Evolutionary conservation across 2,797 vertebrate genomes (phyloP), one percentile per base, ranked within the genome.

Genomic region (Silurus lanzhouensis): DNA sequence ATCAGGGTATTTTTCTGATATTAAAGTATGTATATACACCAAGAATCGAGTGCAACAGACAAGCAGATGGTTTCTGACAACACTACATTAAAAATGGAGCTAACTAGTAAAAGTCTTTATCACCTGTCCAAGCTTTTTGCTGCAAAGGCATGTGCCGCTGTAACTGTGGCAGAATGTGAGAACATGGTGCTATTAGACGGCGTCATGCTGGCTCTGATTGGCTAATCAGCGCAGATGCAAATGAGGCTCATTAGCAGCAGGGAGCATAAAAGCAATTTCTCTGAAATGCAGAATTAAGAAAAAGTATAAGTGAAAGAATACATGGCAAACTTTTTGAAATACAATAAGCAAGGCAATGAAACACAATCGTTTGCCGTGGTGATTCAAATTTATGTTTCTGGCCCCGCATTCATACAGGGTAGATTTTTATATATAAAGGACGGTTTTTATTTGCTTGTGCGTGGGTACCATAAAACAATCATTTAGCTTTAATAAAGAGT

Each of bases 171-270:
- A 67, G 80, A 84, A 76, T 72, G 19, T 66, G 78, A 84, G 76
- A 85, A 88, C 77, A 72, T 58, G 10, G 27, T 52, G 17, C 66
- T 83, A 83, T 84, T 81, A 89, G 74, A 31, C 31, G 72, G 66
- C 1, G 46, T 44, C 85, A 0, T 88, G 87, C 83, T 85, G 85
- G 3, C 44, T 87, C 75, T 89, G 85, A 89, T 89, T 89, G 87
- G 88, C 77, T 89, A 89, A 89, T 89, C 88, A 88, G 77, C 55
- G 52, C n/a, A 5, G 2, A 86, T 83, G 84, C 64, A 82, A 87
- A 89, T 79, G 46, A 82, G 75, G 63, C 82, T 85, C 75, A 81
- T 85, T 78, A 88, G 25, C 85, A 88, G 85, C 86, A 70, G 87
- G 81, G 31, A 71, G 85, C 67, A 80, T 87, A 79, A 66, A 74